Percentiles rank a stretch among this genome's conserved stretches.
phyloP scores from a whole-genome alignment of 1,140 invertebrate genomes.

The Agrypnia vestita region DNA sequence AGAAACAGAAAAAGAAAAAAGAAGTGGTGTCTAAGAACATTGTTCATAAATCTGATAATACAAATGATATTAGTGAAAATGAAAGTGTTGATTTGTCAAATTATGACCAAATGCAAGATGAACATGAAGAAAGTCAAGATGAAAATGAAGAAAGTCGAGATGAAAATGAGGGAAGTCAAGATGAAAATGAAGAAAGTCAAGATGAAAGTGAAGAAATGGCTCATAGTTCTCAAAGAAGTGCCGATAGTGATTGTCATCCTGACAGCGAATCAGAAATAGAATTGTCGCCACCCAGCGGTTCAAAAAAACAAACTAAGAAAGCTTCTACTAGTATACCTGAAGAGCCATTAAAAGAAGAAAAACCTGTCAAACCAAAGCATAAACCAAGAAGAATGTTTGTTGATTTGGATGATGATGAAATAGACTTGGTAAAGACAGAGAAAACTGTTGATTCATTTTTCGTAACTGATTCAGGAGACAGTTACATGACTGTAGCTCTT shows the following conservation, averaged over 20 bases:
- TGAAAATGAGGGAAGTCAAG: neutral
- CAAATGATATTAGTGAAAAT: conserved; percentile 4
- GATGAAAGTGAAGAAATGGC: conserved; percentile 27
- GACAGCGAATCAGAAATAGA: conserved; percentile 17
- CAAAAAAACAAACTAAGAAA: neutral
- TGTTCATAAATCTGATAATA: neutral
- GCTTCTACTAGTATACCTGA: neutral
- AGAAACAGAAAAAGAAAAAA: neutral
- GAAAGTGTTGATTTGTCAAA: conserved; percentile 2
- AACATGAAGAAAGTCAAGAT: conserved; percentile 2
- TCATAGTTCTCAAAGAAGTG: conserved; percentile 1
- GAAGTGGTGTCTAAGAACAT: neutral
- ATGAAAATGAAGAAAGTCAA: conserved; percentile 18
- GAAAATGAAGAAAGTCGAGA: conserved; percentile 19
- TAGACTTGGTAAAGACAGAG: conserved; percentile 30
- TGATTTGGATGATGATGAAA: conserved; percentile 56
- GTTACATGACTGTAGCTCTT: conserved; percentile 74
- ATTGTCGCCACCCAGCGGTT: neutral
- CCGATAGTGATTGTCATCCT: conserved; percentile 2
- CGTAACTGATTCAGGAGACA: conserved; percentile 73
- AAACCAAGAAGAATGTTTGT: conserved; percentile 62
- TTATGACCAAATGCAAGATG: conserved; percentile 8
- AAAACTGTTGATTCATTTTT: conserved; percentile 75
- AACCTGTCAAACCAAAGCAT: conserved; percentile 24
- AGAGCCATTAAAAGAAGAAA: conserved; percentile 6